Conservation (phyloP, 2,797 vertebrate genomes). For the Halcyon smyrnensis region DNA sequence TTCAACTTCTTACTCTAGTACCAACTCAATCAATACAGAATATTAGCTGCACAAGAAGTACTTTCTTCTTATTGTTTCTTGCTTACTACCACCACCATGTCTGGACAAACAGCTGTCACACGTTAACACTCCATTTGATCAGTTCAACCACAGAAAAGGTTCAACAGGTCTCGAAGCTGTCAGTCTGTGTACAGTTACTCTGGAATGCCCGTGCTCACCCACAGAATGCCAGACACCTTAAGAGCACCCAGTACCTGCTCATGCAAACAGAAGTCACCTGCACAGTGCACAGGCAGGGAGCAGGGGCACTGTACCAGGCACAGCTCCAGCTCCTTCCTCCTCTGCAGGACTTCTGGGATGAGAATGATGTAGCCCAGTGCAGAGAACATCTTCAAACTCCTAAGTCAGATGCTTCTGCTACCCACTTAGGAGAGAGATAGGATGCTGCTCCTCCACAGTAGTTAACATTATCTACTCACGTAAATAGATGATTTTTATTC, state of each 20-base stretch:
- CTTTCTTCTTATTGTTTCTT: not conserved
- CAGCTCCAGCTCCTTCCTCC: not conserved
- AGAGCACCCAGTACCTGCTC: accelerated
- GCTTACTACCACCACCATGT: not conserved
- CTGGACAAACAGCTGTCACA: not conserved
- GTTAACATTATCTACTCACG: not conserved
- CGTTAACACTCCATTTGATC: not conserved
- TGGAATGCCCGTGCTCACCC: not conserved
- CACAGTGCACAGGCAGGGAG: accelerated
- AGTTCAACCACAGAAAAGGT: not conserved
- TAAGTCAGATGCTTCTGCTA: not conserved
- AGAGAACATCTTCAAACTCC: not conserved
- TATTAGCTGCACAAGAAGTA: not conserved
- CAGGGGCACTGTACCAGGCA: accelerated
- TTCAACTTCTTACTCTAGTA: not conserved
- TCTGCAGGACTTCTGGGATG: accelerated
- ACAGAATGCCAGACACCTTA: accelerated
- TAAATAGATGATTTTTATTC: not conserved
- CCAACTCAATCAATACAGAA: not conserved
- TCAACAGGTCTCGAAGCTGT: accelerated
- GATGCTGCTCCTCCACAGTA: not conserved
- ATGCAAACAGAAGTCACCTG: accelerated
- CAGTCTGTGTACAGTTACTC: accelerated
- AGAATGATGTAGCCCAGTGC: not conserved
- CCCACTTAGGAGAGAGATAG: not conserved